These are phyloP conservation scores for Elachura formosa DNA, from an alignment of 2,113 vertebrate species.

Conservation along the genomic window DNA sequence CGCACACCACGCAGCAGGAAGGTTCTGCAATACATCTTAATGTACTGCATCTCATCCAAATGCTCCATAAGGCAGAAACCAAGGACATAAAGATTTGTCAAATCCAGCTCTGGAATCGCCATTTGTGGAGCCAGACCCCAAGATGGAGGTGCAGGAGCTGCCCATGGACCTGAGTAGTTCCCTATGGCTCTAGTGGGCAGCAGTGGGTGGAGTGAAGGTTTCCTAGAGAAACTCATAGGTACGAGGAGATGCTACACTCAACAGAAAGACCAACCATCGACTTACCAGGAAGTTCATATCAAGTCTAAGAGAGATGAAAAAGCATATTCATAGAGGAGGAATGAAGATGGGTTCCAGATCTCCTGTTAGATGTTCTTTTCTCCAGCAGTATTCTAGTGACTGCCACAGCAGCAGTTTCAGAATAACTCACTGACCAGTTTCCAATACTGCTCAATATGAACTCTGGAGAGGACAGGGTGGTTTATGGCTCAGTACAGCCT, in stretches of 20 bases:
- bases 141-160: background rate
- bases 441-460: background rate
- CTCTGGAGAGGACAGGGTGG: background rate
- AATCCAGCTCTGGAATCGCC: background rate
- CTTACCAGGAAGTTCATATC: background rate
- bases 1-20: background rate
- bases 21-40: background rate
- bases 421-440: background rate
- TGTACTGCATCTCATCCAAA: background rate
- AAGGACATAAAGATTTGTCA: background rate
- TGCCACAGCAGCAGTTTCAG: background rate
- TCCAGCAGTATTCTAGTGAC: background rate
- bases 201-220: fast-evolving
- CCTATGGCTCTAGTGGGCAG: background rate
- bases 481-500: background rate
- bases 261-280: background rate
- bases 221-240: background rate
- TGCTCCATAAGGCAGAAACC: background rate
- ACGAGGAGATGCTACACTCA: background rate
- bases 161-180: background rate
- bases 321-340: background rate
- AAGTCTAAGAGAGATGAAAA: background rate
- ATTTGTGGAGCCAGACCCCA: background rate
- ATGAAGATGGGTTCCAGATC: background rate
- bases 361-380: background rate